A percentile compares a stretch with the other conserved stretches of the same genome.
phyloP scores from a whole-genome alignment of 2,888 invertebrate genomes.

The Drosophila aldrichi region DNA sequence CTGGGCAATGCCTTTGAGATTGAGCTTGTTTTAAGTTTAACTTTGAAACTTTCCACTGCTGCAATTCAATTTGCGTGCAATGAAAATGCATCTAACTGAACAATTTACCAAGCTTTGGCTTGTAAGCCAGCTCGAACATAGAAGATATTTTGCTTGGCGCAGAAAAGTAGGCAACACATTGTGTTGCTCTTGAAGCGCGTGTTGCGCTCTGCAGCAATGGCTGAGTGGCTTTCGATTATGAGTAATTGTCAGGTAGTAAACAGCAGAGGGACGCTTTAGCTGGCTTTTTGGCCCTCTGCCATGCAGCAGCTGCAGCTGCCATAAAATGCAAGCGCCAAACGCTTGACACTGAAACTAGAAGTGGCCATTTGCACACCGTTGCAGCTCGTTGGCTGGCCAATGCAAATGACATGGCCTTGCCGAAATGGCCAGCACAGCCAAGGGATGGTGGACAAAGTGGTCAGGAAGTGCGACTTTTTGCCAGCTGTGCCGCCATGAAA shows the following conservation, averaged over 20 bases:
- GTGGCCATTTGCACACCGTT: constrained; percentile 70
- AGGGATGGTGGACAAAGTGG: constrained; percentile 11
- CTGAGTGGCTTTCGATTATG: constrained; percentile 66
- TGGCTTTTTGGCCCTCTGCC: constrained; percentile 49
- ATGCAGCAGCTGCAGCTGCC: constrained; percentile 44
- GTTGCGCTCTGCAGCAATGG: constrained; percentile 10
- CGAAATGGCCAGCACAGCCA: constrained; percentile 56
- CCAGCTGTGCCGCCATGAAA: constrained; percentile 50
- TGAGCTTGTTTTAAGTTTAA: constrained; percentile 22
- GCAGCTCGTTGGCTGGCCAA: constrained; percentile 20
- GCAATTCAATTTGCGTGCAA: constrained; percentile 30
- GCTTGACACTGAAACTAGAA: constrained; percentile 73
- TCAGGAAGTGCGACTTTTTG: constrained; percentile 40
- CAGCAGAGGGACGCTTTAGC: constrained; percentile 15
- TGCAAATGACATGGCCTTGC: constrained; percentile 48
- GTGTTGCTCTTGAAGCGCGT: neutral
- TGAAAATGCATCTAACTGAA: neutral
- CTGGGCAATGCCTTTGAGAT: constrained; percentile 5
- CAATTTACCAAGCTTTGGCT: constrained; percentile 22
- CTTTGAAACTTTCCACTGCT: constrained; percentile 4
- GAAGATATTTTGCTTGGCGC: constrained; percentile 15
- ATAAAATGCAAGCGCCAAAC: constrained; percentile 64
- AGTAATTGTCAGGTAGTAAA: constrained; percentile 61
- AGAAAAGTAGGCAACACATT: constrained; percentile 59
- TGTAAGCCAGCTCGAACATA: neutral